Conservation (phyloP, 2,888 invertebrate species). For the Morpho deidamia region DNA sequence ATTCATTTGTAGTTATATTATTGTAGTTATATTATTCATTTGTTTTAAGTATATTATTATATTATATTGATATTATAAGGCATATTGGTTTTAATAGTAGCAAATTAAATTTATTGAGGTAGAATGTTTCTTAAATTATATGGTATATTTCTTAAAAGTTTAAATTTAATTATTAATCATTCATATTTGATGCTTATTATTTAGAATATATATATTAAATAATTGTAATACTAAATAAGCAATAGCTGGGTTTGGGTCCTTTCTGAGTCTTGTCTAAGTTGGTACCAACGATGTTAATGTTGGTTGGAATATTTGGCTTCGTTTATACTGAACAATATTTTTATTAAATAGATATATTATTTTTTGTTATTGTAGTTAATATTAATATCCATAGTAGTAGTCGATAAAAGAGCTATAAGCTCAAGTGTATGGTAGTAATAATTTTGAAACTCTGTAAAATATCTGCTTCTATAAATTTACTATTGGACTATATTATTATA, state of each 20-base stretch:
- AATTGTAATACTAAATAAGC: constrained; percentile 26
- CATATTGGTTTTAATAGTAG: too few species aligned
- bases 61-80: too few species aligned
- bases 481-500: constrained; percentile 9
- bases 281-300: neutral
- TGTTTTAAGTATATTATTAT: too few species aligned
- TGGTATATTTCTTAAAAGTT: too few species aligned
- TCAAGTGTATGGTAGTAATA: constrained; percentile 71
- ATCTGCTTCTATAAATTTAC: constrained; percentile 24
- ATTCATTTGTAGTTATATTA: too few species aligned
- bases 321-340: constrained; percentile 6
- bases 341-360: constrained; percentile 4
- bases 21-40: too few species aligned
- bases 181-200: constrained; percentile 45
- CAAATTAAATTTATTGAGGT: neutral
- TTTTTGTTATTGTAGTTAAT: constrained; percentile 3
- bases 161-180: constrained; percentile 30
- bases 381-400: constrained; percentile 7
- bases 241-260: constrained; percentile 71
- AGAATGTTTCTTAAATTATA: neutral
- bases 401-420: constrained; percentile 38
- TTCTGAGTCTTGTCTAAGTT: constrained; percentile 24
- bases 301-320: neutral
- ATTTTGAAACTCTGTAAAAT: constrained; percentile 48
- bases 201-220: constrained; percentile 15